Conservation (phyloP, 92 coral and sea anemone genomes). For the Phymanthus crucifer region DNA sequence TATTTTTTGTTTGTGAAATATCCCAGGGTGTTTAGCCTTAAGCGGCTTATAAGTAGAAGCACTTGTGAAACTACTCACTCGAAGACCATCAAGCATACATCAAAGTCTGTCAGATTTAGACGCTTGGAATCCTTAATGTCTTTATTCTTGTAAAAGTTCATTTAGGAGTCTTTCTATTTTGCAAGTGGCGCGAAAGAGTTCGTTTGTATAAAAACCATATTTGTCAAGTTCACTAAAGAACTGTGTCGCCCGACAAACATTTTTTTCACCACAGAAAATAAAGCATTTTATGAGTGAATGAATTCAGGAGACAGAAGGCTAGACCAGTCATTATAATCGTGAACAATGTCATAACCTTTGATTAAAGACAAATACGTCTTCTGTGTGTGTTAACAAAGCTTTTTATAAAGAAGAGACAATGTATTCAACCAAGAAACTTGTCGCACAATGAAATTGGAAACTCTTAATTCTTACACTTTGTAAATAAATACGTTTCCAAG, state of each 20-base stretch:
- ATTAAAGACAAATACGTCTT: neutral
- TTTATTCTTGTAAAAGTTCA: neutral
- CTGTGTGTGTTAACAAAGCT: neutral
- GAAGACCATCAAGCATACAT: neutral
- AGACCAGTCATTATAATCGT: neutral
- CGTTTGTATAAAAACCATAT: neutral
- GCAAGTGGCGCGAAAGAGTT: neutral
- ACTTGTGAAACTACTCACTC: neutral
- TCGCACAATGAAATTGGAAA: neutral
- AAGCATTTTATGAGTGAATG: neutral
- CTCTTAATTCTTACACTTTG: too few relatives aligned
- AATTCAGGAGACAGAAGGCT: neutral
- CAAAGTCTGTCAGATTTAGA: neutral
- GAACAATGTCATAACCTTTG: constrained; percentile 4
- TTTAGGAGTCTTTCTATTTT: neutral
- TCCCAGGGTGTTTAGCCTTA: neutral
- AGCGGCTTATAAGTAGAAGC: neutral
- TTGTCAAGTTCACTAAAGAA: neutral
- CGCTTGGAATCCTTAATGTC: neutral
- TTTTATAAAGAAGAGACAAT: neutral
- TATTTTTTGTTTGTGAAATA: constrained; percentile 3
- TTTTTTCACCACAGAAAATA: neutral
- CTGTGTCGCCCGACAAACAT: neutral
- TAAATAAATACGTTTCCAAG: too few relatives aligned
- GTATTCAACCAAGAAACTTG: neutral